Percentiles rank a stretch among this genome's conserved stretches.
Evolutionary conservation across 2,113 vertebrate genomes (phyloP).

Genomic region (Cryptomyrus ogoouensis): DNA sequence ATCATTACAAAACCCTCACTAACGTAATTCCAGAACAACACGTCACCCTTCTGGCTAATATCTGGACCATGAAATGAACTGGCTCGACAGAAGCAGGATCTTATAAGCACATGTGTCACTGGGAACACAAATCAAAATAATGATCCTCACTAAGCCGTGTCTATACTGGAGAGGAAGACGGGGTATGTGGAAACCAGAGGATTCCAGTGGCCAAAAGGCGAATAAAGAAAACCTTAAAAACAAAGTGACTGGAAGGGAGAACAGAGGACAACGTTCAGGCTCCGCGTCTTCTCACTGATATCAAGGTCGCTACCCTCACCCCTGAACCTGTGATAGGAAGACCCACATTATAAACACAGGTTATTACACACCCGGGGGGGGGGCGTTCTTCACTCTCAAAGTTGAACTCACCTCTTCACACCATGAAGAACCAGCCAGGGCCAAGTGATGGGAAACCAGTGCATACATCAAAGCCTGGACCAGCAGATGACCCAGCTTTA

Average conservation of each 20-base stretch:
- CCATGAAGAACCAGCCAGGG: neutral
- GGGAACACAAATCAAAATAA: neutral
- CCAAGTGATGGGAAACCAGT: neutral
- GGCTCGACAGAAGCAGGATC: neutral
- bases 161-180: neutral
- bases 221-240: neutral
- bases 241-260: neutral
- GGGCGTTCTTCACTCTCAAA: neutral
- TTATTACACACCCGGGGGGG: neutral
- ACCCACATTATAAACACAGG: neutral
- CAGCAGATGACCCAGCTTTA: neutral
- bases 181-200: neutral
- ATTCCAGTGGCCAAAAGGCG: neutral
- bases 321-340: neutral
- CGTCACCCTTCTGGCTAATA: neutral
- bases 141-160: neutral
- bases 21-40: neutral
- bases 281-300: neutral
- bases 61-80: neutral
- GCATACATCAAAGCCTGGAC: neutral
- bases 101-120: neutral
- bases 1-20: neutral
- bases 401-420: neutral
- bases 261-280: neutral
- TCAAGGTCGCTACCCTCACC: neutral